Conservation (phyloP, 2,888 invertebrate species). For the Trichogramma evanescens region DNA sequence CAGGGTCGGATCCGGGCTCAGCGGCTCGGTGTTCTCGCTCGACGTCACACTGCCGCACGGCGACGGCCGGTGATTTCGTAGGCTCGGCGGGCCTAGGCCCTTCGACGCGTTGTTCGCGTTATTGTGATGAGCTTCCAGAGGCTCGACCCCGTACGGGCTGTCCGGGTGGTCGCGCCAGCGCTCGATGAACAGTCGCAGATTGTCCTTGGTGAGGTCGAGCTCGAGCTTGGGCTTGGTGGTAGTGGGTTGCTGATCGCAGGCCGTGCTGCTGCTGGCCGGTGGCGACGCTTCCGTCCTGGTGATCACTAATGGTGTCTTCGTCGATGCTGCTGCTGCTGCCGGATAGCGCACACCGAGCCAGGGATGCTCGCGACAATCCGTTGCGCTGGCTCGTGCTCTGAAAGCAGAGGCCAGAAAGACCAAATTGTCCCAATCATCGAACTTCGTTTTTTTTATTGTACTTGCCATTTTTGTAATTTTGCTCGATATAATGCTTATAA, state of each 20-base stretch:
- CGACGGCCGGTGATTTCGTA: slow-evolving; percentile 11
- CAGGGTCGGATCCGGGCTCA: slow-evolving; percentile 43
- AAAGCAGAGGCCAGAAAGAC: slow-evolving; percentile 32
- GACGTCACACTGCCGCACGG: slow-evolving; percentile 6
- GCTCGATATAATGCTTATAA: too few relatives aligned
- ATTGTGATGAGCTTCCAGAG: not conserved
- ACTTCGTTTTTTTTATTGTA: too few relatives aligned
- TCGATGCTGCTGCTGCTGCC: slow-evolving; percentile 37
- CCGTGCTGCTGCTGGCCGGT: not conserved
- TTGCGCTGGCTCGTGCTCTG: slow-evolving; percentile 78
- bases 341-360: slow-evolving; percentile 66
- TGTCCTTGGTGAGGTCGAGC: slow-evolving; percentile 73
- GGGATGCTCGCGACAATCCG: slow-evolving; percentile 75
- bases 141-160: slow-evolving; percentile 76
- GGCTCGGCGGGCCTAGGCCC: slow-evolving; percentile 2
- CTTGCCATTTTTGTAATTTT: too few relatives aligned
- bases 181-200: slow-evolving; percentile 75
- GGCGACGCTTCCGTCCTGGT: not conserved
- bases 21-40: slow-evolving; percentile 30
- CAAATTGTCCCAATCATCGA: too few relatives aligned
- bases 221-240: slow-evolving; percentile 40
- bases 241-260: not conserved
- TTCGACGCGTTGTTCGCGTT: slow-evolving; percentile 1
- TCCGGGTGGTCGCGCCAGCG: slow-evolving; percentile 85
- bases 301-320: not conserved